phyloP scores from a whole-genome alignment of 2,113 vertebrate species.

The Nycticebus coucang region DNA sequence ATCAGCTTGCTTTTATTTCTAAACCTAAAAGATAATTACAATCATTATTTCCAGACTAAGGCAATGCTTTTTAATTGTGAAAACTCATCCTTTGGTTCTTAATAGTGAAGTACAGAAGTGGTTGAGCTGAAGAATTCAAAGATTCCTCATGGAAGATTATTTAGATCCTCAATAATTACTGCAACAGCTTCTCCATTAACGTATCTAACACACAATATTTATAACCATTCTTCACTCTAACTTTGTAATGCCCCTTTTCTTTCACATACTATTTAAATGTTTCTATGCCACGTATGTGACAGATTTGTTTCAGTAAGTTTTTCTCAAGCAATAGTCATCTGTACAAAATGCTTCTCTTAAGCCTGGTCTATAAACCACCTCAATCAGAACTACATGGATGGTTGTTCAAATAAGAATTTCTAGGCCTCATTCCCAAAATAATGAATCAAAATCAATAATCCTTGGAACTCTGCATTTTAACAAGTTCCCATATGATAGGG shows the following conservation, averaged over 20 bases:
- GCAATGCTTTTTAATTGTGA: not conserved
- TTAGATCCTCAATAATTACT: not conserved
- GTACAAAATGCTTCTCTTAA: not conserved
- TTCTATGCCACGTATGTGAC: not conserved
- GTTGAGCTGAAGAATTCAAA: not conserved
- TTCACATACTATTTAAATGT: not conserved
- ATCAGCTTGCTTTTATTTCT: not conserved
- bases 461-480: conserved; percentile 29
- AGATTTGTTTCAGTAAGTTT: not conserved
- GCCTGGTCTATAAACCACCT: not conserved
- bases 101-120: not conserved
- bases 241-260: not conserved
- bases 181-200: not conserved
- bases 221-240: not conserved
- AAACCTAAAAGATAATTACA: conserved; percentile 35
- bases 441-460: not conserved
- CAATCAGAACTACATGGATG: not conserved
- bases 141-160: not conserved
- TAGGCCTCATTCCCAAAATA: not conserved
- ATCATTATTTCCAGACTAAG: conserved; percentile 19
- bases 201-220: not conserved
- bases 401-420: not conserved
- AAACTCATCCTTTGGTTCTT: not conserved
- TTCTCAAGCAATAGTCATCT: not conserved
- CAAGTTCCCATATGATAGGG: not conserved